Percentiles rank a stretch among this genome's conserved stretches.
phyloP scores from a whole-genome alignment of 2,888 invertebrate species.

The Tillus elongatus region DNA sequence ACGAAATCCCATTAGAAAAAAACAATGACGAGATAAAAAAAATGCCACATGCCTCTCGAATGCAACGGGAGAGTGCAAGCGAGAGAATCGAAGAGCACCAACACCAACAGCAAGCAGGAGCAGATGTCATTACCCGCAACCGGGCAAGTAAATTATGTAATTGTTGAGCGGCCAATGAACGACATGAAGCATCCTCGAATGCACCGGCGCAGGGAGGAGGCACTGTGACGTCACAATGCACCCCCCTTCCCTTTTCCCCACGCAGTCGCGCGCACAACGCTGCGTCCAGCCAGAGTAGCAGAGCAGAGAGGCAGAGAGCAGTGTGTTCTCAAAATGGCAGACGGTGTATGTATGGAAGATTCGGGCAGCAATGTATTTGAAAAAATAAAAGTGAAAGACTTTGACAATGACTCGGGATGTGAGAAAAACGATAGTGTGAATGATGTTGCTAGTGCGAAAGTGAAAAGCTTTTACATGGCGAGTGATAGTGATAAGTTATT shows the following conservation, averaged over 20 bases:
- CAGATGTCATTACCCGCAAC: conserved; percentile 43
- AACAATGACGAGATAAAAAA: no score
- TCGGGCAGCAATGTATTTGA: conserved; percentile 51
- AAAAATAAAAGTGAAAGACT: conserved; percentile 49
- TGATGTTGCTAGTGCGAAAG: conserved; percentile 49
- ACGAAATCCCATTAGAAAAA: no score
- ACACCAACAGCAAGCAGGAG: no score
- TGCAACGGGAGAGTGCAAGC: no score
- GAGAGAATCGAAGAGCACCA: no score
- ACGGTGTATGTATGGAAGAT: conserved; percentile 61
- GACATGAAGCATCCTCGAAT: no score
- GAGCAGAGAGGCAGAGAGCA: no score
- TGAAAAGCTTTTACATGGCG: conserved; percentile 39
- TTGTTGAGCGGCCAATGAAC: conserved; percentile 43
- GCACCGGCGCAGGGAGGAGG: conserved; percentile 28
- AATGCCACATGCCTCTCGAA: no score
- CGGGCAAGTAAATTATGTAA: conserved; percentile 40
- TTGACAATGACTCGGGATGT: conserved; percentile 39
- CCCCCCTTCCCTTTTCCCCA: conserved; percentile 42
- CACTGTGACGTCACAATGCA: conserved; percentile 35
- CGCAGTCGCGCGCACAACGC: conserved; percentile 46
- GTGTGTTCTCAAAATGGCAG: conserved; percentile 74
- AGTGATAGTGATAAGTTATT: conserved; percentile 39
- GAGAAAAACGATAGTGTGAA: conserved; percentile 37
- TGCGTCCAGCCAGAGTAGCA: no score